Percentiles rank a stretch among this genome's conserved stretches.
Evolutionary conservation across 2,888 invertebrate species (phyloP).

Genomic region (Tortrix viridana): DNA sequence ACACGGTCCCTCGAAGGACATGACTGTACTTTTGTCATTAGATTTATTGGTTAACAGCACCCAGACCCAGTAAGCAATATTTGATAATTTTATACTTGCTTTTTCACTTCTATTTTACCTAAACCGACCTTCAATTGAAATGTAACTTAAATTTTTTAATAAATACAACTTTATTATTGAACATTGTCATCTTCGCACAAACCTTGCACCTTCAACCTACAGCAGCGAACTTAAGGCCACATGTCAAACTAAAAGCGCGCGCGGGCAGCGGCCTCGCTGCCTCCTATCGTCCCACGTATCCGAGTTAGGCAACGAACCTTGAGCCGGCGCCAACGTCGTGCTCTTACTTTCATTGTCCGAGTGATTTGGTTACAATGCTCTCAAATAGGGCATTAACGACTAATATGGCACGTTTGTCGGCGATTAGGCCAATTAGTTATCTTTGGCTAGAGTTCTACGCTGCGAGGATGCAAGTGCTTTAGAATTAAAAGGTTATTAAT

Average conservation of each 20-base stretch:
- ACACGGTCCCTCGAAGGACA: no score
- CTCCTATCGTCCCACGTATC: slow-evolving; percentile 71
- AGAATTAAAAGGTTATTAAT: no score
- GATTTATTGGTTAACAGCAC: no score
- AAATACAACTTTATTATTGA: background rate
- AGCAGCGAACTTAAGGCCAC: slow-evolving; percentile 27
- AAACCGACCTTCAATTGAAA: no score
- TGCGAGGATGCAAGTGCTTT: no score
- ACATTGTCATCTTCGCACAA: background rate
- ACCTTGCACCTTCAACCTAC: slow-evolving; percentile 19
- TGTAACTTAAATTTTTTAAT: no score
- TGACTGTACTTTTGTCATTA: no score
- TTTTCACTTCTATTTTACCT: no score
- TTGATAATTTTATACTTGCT: no score
- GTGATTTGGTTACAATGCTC: slow-evolving; percentile 64
- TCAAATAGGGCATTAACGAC: slow-evolving; percentile 35
- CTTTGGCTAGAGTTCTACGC: background rate
- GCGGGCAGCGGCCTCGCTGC: slow-evolving; percentile 45
- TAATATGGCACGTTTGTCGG: slow-evolving; percentile 36
- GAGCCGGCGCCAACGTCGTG: slow-evolving; percentile 68
- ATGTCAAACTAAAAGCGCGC: slow-evolving; percentile 37
- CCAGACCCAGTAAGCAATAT: no score
- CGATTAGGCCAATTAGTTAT: slow-evolving; percentile 33
- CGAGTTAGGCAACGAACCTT: slow-evolving; percentile 71
- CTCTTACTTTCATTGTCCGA: slow-evolving; percentile 76